Percentiles rank a stretch among this genome's conserved stretches.
phyloP scores from a whole-genome alignment of 37 sponge, comb jelly and placozoan species.

The Oscarella lobularis region DNA sequence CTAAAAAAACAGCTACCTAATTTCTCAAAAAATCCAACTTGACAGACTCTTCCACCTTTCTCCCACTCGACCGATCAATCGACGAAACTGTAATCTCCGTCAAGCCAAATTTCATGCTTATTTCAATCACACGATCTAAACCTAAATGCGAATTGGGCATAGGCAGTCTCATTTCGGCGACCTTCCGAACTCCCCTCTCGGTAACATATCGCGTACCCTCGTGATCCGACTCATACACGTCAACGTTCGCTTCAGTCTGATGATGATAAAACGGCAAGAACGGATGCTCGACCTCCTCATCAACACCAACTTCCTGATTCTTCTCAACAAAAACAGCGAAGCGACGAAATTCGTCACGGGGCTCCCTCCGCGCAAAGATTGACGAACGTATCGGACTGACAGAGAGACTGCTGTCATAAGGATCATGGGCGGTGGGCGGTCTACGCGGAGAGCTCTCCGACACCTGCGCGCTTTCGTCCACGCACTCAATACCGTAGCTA shows the following conservation, averaged over 20 bases:
- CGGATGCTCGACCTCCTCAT: background rate
- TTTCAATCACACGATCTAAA: background rate
- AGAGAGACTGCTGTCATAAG: background rate
- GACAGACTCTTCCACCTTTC: too few relatives aligned
- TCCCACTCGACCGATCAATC: background rate
- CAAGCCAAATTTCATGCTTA: background rate
- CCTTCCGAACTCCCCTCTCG: background rate
- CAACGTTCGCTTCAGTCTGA: background rate
- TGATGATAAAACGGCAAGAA: background rate
- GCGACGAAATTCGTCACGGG: too few relatives aligned
- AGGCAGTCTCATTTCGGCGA: background rate
- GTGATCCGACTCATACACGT: background rate
- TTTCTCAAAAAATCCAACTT: too few relatives aligned
- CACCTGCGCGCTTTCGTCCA: background rate
- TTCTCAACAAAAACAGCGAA: background rate
- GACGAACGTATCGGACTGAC: too few relatives aligned
- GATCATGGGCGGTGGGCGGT: background rate
- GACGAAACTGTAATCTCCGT: background rate
- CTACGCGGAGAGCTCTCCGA: background rate
- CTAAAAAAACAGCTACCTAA: too few relatives aligned
- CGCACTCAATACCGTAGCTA: background rate
- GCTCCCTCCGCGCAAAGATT: too few relatives aligned
- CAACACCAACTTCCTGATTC: background rate
- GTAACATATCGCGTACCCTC: background rate
- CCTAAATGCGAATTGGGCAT: background rate